Percentiles rank a stretch among this genome's conserved stretches.
Evolutionary conservation across 2,797 vertebrate genomes (phyloP).

Genomic region (Arrhamphus sclerolepis): DNA sequence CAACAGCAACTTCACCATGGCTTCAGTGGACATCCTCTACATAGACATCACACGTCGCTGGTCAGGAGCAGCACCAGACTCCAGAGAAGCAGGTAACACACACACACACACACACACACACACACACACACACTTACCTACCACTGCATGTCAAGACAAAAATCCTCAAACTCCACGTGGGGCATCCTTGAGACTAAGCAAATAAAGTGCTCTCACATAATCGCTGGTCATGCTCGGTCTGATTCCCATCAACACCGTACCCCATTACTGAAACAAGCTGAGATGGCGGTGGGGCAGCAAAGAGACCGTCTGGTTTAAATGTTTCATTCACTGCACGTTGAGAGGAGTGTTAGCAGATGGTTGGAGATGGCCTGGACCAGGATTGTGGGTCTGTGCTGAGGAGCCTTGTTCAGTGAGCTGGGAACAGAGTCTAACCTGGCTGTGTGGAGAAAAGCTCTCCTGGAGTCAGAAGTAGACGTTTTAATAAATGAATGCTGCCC

Average conservation of each 20-base stretch:
- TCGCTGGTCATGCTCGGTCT: slow-evolving; percentile 63
- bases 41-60: slow-evolving; percentile 95
- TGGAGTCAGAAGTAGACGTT: not conserved
- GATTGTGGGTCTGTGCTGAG: slow-evolving; percentile 40
- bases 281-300: slow-evolving; percentile 57
- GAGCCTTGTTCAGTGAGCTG: slow-evolving; percentile 14
- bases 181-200: slow-evolving; percentile 38
- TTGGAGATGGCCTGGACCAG: slow-evolving; percentile 52
- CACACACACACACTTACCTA: not conserved
- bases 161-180: not conserved
- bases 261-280: slow-evolving; percentile 63
- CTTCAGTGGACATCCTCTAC: slow-evolving; percentile 94
- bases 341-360: slow-evolving; percentile 48
- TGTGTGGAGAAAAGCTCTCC: not conserved
- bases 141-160: not conserved
- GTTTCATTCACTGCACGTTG: slow-evolving; percentile 63
- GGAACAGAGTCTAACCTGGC: not conserved
- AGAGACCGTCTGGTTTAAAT: slow-evolving; percentile 56
- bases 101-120: not conserved
- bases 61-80: slow-evolving; percentile 81
- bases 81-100: slow-evolving; percentile 87
- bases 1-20: slow-evolving; percentile 92
- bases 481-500: not conserved
- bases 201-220: slow-evolving; percentile 54
- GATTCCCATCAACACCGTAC: slow-evolving; percentile 45